phyloP scores from a whole-genome alignment of 2,113 vertebrate genomes.

The Suricata suricatta region DNA sequence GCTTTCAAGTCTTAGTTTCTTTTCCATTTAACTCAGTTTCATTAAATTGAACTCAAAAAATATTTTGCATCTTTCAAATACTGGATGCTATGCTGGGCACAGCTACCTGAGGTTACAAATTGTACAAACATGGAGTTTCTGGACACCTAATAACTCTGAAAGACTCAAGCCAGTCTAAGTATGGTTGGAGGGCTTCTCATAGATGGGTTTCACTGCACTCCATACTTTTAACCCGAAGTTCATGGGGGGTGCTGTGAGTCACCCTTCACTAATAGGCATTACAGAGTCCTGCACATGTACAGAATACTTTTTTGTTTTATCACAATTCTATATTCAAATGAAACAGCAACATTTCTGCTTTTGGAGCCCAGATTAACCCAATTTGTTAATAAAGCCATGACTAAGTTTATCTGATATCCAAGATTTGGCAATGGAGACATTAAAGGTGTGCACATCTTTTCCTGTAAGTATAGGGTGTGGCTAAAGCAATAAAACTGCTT shows the following conservation, averaged over 20 bases:
- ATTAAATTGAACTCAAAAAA: conserved; percentile 15
- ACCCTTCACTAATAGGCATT: not conserved
- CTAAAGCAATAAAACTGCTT: conserved; percentile 29
- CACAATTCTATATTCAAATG: not conserved
- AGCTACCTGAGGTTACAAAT: not conserved
- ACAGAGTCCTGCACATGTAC: not conserved
- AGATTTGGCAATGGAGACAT: conserved; percentile 22
- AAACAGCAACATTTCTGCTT: not conserved
- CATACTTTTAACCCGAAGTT: not conserved
- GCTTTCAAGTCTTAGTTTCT: not conserved
- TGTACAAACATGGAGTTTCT: not conserved
- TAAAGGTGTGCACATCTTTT: conserved; percentile 12
- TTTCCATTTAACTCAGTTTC: not conserved
- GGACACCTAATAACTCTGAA: not conserved
- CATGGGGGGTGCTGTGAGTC: not conserved
- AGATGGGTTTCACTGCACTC: not conserved
- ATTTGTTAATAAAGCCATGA: not conserved
- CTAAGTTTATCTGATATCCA: conserved; percentile 36
- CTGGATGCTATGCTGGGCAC: not conserved
- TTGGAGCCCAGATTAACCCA: not conserved
- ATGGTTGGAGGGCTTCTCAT: not conserved
- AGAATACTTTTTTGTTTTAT: not conserved
- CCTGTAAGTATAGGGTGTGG: conserved; percentile 25
- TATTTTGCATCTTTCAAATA: not conserved
- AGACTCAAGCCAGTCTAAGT: not conserved